Evolutionary conservation across 1,140 invertebrate species (phyloP).

Genomic region (Lepidurus packardi): DNA sequence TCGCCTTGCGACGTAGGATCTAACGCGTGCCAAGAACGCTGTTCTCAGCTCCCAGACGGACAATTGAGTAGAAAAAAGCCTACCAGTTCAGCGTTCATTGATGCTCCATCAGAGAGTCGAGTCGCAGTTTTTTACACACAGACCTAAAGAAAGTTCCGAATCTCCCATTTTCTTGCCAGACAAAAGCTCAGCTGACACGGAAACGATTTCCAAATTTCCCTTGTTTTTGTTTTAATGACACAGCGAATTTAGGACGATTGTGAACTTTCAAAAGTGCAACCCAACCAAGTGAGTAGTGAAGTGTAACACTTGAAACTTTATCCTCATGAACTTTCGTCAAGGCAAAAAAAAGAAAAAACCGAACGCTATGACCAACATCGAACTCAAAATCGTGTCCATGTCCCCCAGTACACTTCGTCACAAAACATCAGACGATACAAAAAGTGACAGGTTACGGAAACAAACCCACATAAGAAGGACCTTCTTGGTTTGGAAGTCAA

Average conservation of each 20-base stretch:
- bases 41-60: not conserved
- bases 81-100: not conserved
- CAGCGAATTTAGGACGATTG: not conserved
- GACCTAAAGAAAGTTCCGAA: not conserved
- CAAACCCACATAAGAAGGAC: too few relatives aligned
- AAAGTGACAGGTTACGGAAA: too few relatives aligned
- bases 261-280: conserved; percentile 3
- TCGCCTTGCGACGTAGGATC: not conserved
- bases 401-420: too few relatives aligned
- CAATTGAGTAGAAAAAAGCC: not conserved
- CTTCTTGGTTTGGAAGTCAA: too few relatives aligned
- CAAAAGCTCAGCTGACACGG: conserved; percentile 5
- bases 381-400: not conserved
- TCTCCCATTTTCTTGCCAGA: not conserved
- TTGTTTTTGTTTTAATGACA: not conserved
- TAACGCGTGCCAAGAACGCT: conserved; percentile 21
- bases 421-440: too few relatives aligned
- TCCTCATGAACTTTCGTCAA: not conserved
- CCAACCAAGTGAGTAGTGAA: not conserved
- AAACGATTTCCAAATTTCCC: not conserved
- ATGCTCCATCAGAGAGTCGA: not conserved
- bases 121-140: not conserved
- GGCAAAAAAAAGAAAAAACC: not conserved
- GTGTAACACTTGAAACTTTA: not conserved
- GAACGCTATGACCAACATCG: not conserved